Base-by-base conservation (phyloP, 1,140 invertebrate genomes). In the Geopemphigus sp. region DNA sequence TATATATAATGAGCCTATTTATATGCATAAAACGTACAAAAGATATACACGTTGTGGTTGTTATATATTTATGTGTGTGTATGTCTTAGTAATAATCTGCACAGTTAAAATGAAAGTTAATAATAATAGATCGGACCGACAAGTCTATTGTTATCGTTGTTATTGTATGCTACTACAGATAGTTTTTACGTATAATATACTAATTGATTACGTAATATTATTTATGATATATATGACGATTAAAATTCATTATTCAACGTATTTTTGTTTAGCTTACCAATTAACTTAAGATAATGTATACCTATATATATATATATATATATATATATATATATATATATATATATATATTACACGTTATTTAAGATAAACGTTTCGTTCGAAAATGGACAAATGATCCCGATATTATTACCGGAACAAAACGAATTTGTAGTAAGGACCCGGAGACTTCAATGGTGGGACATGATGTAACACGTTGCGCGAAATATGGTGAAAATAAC, bases 391-490 rank as follows among this genome's bases (percentile, higher is more conserved):
- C 32, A 8, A 8, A n/a, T n/a, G n/a, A n/a, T n/a, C n/a, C n/a
- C n/a, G n/a, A n/a, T 4, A 39, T 39, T 39, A 39, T 8, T 39
- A 8, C 8, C 32, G 32, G 32, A 39, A 39, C 32, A 8, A 8
- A 39, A 39, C 32, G 32, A 39, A 39, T 8, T 39, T 8, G 32
- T 39, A 8, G 3, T 11, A 5, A 24, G 12, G 66, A 72, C 29
- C 22, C 22, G 56, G 74, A 78, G 74, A 78, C 74, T 78, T 78
- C 63, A 78, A 78, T 22, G 74, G 29, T n/a, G 14, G 68, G 11
- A 53, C 0, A 70, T 15, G 54, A 45, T 59, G 73, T 15, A 15
- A n/a, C 6, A 39, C 22, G 5, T 17, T 29, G 19, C 17, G n/a
- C 32, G 32, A 39, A 39, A 8, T 39, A 22, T 74, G 47, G 8